Base-by-base conservation (phyloP, 2,113 vertebrate genomes). In the Lamprotornis superbus region DNA sequence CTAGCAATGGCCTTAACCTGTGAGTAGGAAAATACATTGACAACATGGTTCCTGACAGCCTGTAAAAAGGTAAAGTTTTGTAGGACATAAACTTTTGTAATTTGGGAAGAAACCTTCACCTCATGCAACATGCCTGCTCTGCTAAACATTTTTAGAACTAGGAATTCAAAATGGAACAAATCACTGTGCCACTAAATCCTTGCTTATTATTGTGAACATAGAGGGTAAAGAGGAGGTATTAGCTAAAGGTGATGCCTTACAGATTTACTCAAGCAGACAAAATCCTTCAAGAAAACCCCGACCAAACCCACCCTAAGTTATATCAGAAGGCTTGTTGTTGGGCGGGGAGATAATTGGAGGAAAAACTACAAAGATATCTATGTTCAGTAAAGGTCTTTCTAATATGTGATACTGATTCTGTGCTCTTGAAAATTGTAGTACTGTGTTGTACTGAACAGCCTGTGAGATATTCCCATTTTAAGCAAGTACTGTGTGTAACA, bases 1-100 rank as follows among this genome's bases (percentile, higher is more conserved):
- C 63, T 90, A 49, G 70, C 37, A 52, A 77, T 64, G 83, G 71
- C 93, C 85, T 96, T 94, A 94, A 80, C 21, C 31, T 57, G 47
- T 42, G 77, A 71, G 39, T 56, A 15, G 67, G 46, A 83, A 77
- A 69, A 64, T 28, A 16, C 19, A 23, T 7, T 3, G 27, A 67
- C 44, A 50, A 3, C 17, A 7, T 0, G 2, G 49, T 76, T 96
- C 53, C 63, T 74, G 56, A 65, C 28, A 83, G 59, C 59, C 23
- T 88, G 46, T 63, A 47, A 76, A 85, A 84, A 69, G 8, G 9
- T 71, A 4, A 44, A 42, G 28, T 86, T 91, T 83, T 18, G 0
- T 55, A 68, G 33, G 50, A 46, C 15, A 11, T 31, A 31, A 68
- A 33, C 28, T 83, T 80, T 42, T 28, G 20, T 84, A 87, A 30